Percentiles rank a stretch among this genome's conserved stretches.
Evolutionary conservation across 2,888 invertebrate species (phyloP).

Genomic region (Gymnosoma rotundatum): DNA sequence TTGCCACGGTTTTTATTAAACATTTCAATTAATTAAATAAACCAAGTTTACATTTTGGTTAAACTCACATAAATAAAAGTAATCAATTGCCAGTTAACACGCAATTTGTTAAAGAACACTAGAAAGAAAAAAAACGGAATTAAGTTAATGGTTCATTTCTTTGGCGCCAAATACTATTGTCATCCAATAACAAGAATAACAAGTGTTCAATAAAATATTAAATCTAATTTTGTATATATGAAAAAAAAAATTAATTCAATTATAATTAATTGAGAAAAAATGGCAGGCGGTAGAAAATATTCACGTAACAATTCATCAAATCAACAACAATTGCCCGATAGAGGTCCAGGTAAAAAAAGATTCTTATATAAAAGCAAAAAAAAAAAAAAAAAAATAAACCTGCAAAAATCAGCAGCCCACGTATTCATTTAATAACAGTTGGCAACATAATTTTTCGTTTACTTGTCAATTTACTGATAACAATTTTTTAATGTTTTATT

Average conservation of each 20-base stretch:
- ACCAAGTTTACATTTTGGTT: slow-evolving; percentile 37
- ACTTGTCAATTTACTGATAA: not conserved
- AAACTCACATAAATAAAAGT: slow-evolving; percentile 9
- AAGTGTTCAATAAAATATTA: slow-evolving; percentile 43
- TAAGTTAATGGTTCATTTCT: slow-evolving; percentile 49
- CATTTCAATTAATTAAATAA: slow-evolving; percentile 18
- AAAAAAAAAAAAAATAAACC: not conserved
- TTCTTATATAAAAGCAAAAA: not conserved
- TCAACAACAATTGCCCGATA: slow-evolving; percentile 80
- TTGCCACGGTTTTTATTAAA: slow-evolving; percentile 73
- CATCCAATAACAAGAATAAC: slow-evolving; percentile 4
- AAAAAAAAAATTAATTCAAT: slow-evolving; percentile 16
- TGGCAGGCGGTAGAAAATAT: slow-evolving; percentile 81
- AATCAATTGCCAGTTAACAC: slow-evolving; percentile 64
- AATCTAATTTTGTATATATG: slow-evolving; percentile 1
- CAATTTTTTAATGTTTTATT: not conserved
- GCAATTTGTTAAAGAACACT: slow-evolving; percentile 39
- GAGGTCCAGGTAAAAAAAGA: slow-evolving; percentile 81
- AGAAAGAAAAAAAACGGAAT: not conserved
- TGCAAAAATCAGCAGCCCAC: not conserved
- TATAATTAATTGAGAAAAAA: slow-evolving; percentile 70
- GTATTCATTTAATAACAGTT: slow-evolving; percentile 14
- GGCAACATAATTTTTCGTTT: slow-evolving; percentile 14
- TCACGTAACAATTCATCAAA: slow-evolving; percentile 79
- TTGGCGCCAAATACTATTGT: slow-evolving; percentile 61